Evolutionary conservation across 2,113 vertebrate species (phyloP).

Genomic region (Sarotherodon lohbergeri): DNA sequence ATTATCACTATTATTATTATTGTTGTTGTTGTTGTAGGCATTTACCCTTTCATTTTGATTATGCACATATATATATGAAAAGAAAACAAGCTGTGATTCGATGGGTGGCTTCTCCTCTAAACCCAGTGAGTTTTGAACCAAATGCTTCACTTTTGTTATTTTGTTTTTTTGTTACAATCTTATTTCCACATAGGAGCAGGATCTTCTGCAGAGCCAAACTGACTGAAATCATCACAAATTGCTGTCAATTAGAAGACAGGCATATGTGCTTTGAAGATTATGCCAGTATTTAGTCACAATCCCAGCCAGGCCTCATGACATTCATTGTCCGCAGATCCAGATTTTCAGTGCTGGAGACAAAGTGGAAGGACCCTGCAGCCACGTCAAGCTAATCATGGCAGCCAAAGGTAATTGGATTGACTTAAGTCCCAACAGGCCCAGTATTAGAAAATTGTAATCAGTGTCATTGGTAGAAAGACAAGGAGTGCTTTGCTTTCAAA

Average conservation of each 20-base stretch:
- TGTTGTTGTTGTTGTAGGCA: not conserved
- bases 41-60: not conserved
- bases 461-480: conserved; percentile 54
- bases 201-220: not conserved
- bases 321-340: conserved; percentile 30
- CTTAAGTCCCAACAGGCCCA: conserved; percentile 50
- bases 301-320: not conserved
- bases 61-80: not conserved
- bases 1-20: not conserved
- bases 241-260: not conserved
- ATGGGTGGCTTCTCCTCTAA: not conserved
- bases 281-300: conserved; percentile 7
- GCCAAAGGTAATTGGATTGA: conserved; percentile 69
- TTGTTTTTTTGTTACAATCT: not conserved
- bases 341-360: conserved; percentile 41
- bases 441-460: conserved; percentile 71
- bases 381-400: conserved; percentile 54
- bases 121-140: not conserved
- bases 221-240: not conserved
- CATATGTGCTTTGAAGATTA: not conserved
- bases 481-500: conserved; percentile 57
- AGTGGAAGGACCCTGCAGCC: conserved; percentile 35
- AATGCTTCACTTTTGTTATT: not conserved
- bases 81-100: not conserved
- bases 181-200: not conserved